A percentile compares a stretch with the other conserved stretches of the same genome.
Conservation (phyloP, 2,113 vertebrate genomes). For the Passer domesticus region DNA sequence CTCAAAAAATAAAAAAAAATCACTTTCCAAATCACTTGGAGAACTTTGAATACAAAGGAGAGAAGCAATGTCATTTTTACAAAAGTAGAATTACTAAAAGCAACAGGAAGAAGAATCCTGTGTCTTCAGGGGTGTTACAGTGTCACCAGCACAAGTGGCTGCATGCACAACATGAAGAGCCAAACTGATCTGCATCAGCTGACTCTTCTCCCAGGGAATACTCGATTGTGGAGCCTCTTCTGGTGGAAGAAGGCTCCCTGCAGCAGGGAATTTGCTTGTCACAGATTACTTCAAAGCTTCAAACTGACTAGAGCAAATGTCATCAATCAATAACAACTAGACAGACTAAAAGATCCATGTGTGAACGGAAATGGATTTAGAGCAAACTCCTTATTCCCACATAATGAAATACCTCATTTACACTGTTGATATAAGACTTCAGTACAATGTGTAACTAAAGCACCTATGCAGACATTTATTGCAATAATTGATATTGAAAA, state of each 20-base stretch:
- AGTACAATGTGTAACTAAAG: not conserved
- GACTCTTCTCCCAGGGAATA: not conserved
- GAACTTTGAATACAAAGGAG: not conserved
- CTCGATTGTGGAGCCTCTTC: not conserved
- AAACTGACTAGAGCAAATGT: not conserved
- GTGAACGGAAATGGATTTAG: not conserved
- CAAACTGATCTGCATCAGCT: not conserved
- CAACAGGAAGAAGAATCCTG: not conserved
- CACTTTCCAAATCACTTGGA: not conserved
- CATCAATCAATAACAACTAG: not conserved
- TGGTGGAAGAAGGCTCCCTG: not conserved
- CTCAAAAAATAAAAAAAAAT: not conserved
- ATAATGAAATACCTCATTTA: not conserved
- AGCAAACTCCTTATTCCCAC: not conserved
- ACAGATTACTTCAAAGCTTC: not conserved
- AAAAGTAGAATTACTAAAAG: not conserved
- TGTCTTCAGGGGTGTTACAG: not conserved
- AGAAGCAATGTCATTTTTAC: not conserved
- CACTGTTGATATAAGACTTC: not conserved
- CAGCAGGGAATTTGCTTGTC: not conserved
- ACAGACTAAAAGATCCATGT: not conserved
- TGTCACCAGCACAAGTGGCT: rapidly evolving
- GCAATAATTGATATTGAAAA: not conserved
- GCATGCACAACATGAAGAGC: not conserved
- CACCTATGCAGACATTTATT: not conserved